Base-by-base conservation (phyloP, 2,888 invertebrate species). In the Plagodis pulveraria region DNA sequence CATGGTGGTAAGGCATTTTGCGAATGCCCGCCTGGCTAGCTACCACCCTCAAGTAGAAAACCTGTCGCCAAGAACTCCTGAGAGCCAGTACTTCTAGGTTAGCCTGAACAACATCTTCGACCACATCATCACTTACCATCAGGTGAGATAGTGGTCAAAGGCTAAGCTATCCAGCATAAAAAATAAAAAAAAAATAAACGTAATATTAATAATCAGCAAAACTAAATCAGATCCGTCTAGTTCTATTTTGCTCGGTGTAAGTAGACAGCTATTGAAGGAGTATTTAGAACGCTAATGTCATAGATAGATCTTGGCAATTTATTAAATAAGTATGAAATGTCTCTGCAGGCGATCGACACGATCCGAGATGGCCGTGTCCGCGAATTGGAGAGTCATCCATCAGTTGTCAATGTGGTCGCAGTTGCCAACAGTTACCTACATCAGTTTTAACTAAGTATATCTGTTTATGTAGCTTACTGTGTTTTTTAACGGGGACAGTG, bases 301-400 rank as follows among this genome's bases (percentile, higher is more conserved):
- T 63, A 55, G 59, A 58, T 67, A 69, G 69, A 75, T 76, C 70
- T 75, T 69, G 70, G 59, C 66, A 63, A 66, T 71, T 68, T 69
- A 72, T 73, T 70, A 66, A 68, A 62, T 71, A 54, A 57, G 56
- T 57, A 56, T 54, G 54, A 70, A 61, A 50, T 69, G 77, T 75
- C 74, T 73, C 72, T 71, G 62, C 74, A 67, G 70, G 72, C 68
- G 64, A 71, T 67, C 70, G 65, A 68, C 64, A 61, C 70, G 64
- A 58, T 62, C 66, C 63, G 62, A 67, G 66, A 71, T 69, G 67
- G 69, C 68, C 70, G 59, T 70, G 65, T 70, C 70, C 69, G 69
- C 60, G 67, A 62, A 71, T 69, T 59, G 63, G 66, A 71, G 67
- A 69, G 62, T 68, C 73, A 74, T 77, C 69, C 67, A 72, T 80